phyloP scores from a whole-genome alignment of 2,888 invertebrate genomes.

The Calephelis perditalis region DNA sequence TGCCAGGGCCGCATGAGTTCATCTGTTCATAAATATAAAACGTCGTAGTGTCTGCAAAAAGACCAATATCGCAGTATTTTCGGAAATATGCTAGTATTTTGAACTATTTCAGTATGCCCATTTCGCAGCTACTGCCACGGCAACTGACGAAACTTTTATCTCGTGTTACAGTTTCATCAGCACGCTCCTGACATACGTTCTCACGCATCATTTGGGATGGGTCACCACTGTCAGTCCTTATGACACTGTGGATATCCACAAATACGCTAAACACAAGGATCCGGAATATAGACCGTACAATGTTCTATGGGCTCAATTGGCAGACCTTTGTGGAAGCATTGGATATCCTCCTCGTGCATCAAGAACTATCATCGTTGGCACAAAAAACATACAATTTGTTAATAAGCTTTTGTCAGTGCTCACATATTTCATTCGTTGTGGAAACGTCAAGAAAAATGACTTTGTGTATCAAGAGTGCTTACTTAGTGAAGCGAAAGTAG shows the following conservation, averaged over 20 bases:
- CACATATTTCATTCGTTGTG: slow-evolving; percentile 92
- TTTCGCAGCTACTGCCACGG: no score
- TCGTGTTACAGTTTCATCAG: slow-evolving; percentile 88
- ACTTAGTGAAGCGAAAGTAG: slow-evolving; percentile 55
- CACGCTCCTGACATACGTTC: slow-evolving; percentile 90
- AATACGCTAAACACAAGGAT: slow-evolving; percentile 25
- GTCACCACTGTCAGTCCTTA: slow-evolving; percentile 85
- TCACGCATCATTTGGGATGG: slow-evolving; percentile 95
- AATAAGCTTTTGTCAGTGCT: slow-evolving; percentile 86
- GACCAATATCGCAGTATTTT: no score
- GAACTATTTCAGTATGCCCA: no score
- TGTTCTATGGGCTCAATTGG: slow-evolving; percentile 93
- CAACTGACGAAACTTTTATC: no score
- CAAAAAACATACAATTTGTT: slow-evolving; percentile 81
- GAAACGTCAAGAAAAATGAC: slow-evolving; percentile 80
- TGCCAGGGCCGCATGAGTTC: no score
- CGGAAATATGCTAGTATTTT: no score
- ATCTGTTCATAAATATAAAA: no score
- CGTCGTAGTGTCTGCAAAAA: no score
- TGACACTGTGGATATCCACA: slow-evolving; percentile 50
- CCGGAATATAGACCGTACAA: slow-evolving; percentile 81
- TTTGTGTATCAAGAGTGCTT: slow-evolving; percentile 49
- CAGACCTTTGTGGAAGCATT: slow-evolving; percentile 91
- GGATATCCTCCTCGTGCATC: slow-evolving; percentile 87
- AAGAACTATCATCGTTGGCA: slow-evolving; percentile 87